Conservation (phyloP, 2,113 vertebrate species). For the Bos taurus region ARS-UCD2.0 NC_037330.1:27036001-27036500, state of each 20-base stretch:
- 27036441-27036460: background rate
- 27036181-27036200: background rate
- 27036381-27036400: background rate
- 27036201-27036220: background rate
- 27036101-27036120: background rate
- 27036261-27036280: background rate
- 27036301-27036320: background rate
- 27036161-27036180: background rate
- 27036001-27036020: fast-evolving
- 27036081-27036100: background rate
- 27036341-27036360: background rate
- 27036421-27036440: background rate
- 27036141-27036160: background rate
- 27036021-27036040: background rate
- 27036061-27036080: background rate
- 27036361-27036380: background rate
- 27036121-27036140: background rate
- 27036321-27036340: background rate
- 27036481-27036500: background rate
- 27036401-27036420: background rate
- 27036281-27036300: background rate
- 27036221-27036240: background rate
- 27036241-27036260: background rate
- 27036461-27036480: background rate
- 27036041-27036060: background rate